phyloP scores from a whole-genome alignment of 2,113 vertebrate genomes.

The Ceratotherium simum region DNA sequence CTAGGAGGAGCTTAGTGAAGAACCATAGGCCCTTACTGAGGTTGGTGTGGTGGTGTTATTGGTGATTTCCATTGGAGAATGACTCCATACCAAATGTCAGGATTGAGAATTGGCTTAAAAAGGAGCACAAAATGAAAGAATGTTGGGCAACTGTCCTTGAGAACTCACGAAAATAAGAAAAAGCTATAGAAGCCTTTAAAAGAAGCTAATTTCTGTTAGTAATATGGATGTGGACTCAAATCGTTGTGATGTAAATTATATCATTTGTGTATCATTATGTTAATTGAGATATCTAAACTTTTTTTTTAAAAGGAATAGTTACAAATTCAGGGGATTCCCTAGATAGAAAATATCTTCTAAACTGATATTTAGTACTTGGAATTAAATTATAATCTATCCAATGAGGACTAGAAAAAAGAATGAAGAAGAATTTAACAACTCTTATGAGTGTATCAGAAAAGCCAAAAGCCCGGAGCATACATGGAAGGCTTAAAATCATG shows the following conservation, averaged over 20 bases:
- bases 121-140: not conserved
- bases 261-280: not conserved
- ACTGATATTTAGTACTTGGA: not conserved
- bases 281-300: not conserved
- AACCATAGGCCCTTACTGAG: not conserved
- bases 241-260: not conserved
- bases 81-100: not conserved
- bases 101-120: not conserved
- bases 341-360: not conserved
- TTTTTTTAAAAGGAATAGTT: not conserved
- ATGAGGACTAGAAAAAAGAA: not conserved
- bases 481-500: not conserved
- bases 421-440: not conserved
- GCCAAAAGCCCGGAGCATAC: not conserved
- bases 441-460: not conserved
- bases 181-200: not conserved
- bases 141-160: not conserved
- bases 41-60: not conserved
- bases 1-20: not conserved
- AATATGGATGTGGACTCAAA: not conserved
- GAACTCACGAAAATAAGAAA: not conserved
- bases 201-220: not conserved
- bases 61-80: not conserved
- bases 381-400: not conserved
- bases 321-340: not conserved